phyloP scores from a whole-genome alignment of 1,140 invertebrate species.

The Nephotettix cincticeps region DNA sequence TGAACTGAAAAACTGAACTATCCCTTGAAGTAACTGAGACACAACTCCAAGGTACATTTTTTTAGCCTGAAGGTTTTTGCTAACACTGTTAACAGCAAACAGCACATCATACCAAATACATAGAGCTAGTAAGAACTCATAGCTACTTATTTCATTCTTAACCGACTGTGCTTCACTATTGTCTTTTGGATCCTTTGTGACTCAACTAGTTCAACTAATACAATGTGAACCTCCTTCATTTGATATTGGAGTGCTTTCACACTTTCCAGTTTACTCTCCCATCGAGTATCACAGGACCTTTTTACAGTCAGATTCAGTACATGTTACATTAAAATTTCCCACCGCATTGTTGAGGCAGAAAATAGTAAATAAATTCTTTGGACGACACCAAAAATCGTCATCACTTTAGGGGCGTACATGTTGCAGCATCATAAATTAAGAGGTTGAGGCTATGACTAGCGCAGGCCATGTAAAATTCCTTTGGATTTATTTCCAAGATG shows the following conservation, averaged over 20 bases:
- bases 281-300: constrained; percentile 41
- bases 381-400: constrained; percentile 35
- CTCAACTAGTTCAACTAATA: not conserved
- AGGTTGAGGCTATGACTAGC: constrained; percentile 34
- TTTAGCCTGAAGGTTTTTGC: constrained; percentile 18
- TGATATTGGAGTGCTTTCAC: constrained; percentile 34
- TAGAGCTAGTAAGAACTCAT: constrained; percentile 1
- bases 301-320: constrained; percentile 42
- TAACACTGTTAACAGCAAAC: constrained; percentile 2
- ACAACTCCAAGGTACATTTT: constrained; percentile 4
- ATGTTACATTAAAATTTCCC: constrained; percentile 40
- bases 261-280: constrained; percentile 40
- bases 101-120: constrained; percentile 31
- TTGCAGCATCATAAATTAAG: constrained; percentile 1
- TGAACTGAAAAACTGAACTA: not conserved
- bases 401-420: not conserved
- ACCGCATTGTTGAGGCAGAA: constrained; percentile 41
- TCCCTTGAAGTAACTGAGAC: not conserved
- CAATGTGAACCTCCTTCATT: constrained; percentile 7
- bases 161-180: constrained; percentile 8
- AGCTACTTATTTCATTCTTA: constrained; percentile 3
- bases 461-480: constrained; percentile 28
- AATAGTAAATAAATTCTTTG: constrained; percentile 43
- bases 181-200: not conserved
- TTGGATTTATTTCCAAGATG: constrained; percentile 32